A percentile compares a stretch with the other conserved stretches of the same genome.
Conservation (phyloP, 2,113 vertebrate species). For the Bos indicus region DNA sequence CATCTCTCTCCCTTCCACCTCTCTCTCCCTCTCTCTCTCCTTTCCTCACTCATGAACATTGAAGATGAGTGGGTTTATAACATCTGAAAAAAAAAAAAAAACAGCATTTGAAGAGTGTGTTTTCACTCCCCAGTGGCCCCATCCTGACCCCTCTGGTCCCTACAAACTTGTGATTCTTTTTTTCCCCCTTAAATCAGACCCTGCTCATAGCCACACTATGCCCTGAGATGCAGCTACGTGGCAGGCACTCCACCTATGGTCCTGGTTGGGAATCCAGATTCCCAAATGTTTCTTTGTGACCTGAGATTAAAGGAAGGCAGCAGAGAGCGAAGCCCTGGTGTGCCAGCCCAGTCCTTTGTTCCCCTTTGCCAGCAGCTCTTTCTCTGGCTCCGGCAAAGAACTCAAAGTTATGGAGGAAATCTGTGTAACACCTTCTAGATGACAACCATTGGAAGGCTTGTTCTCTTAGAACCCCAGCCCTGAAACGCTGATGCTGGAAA, state of each 20-base stretch:
- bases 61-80: not conserved
- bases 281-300: not conserved
- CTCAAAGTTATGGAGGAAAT: not conserved
- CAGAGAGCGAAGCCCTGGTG: not conserved
- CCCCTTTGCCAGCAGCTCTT: not conserved
- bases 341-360: not conserved
- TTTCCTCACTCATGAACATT: too few species aligned
- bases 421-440: not conserved
- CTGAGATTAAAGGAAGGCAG: not conserved
- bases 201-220: not conserved
- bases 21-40: not conserved
- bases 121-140: not conserved
- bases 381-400: not conserved
- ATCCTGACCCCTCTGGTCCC: not conserved
- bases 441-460: not conserved
- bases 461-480: not conserved
- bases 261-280: not conserved
- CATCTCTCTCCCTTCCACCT: not conserved
- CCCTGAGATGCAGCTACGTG: not conserved
- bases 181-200: not conserved
- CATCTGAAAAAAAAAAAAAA: not conserved
- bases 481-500: not conserved
- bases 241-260: not conserved
- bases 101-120: not conserved
- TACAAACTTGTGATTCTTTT: not conserved